phyloP scores from a whole-genome alignment of 2,113 vertebrate genomes.

The Empidonax traillii region DNA sequence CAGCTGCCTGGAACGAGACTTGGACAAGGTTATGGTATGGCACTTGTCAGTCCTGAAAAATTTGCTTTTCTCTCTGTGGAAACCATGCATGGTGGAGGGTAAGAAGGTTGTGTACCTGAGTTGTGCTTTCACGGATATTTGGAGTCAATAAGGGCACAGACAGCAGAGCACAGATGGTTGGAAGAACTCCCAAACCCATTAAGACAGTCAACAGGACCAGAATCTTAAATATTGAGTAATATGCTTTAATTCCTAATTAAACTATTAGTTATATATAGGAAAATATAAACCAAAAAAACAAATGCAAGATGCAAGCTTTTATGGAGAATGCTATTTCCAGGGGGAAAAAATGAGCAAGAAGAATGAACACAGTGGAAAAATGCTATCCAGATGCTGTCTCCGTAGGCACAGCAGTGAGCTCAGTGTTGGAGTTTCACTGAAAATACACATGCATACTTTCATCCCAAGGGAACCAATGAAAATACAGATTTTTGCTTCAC shows the following conservation, averaged over 20 bases:
- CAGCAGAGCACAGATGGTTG: not conserved
- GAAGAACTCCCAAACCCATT: not conserved
- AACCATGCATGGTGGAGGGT: accelerated
- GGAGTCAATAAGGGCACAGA: not conserved
- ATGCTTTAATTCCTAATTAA: not conserved
- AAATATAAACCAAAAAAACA: not conserved
- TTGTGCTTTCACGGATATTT: not conserved
- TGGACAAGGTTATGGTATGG: not conserved
- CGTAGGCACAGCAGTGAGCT: not conserved
- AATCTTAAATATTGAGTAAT: not conserved
- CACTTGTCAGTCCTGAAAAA: not conserved
- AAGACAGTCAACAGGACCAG: not conserved
- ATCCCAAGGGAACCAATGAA: not conserved
- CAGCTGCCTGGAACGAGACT: not conserved
- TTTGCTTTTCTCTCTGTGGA: not conserved
- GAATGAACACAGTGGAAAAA: not conserved
- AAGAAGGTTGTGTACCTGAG: not conserved
- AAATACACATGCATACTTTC: not conserved
- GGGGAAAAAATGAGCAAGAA: not conserved
- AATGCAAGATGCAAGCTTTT: not conserved
- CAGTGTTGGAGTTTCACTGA: not conserved
- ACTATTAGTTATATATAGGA: not conserved
- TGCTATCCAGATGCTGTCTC: not conserved
- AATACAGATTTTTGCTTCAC: not conserved
- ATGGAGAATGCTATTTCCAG: not conserved